A percentile compares a stretch with the other conserved stretches of the same genome.
These are phyloP conservation scores for Tiliqua scincoides DNA, from an alignment of 2,113 vertebrate genomes.

Conservation along the genomic window DNA sequence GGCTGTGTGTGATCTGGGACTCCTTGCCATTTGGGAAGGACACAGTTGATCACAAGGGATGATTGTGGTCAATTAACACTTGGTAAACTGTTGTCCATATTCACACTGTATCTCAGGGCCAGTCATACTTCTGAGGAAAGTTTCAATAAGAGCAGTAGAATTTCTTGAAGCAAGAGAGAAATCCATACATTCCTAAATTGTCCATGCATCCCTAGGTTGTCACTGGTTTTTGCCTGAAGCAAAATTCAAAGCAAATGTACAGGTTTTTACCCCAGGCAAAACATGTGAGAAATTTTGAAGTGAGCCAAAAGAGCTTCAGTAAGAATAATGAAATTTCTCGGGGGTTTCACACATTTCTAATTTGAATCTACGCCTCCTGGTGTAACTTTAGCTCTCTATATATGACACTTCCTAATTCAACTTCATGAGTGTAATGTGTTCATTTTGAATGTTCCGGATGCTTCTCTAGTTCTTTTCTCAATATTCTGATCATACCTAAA, in stretches of 20 bases:
- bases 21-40: too few species aligned
- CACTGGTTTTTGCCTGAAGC: not conserved
- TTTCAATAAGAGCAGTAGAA: not conserved
- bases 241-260: not conserved
- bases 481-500: constrained; percentile 16
- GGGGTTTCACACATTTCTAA: not conserved
- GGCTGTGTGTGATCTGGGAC: too few species aligned
- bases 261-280: not conserved
- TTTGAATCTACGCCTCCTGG: not conserved
- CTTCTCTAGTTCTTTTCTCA: constrained; percentile 13
- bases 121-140: not conserved
- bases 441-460: not conserved
- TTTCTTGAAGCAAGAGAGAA: not conserved
- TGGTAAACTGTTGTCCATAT: not conserved
- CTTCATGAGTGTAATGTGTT: not conserved
- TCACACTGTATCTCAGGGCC: not conserved
- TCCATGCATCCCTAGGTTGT: not conserved
- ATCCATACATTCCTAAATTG: not conserved
- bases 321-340: not conserved
- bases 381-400: not conserved
- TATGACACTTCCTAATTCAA: not conserved
- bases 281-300: not conserved
- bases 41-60: not conserved
- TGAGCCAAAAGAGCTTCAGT: not conserved
- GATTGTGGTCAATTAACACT: too few species aligned